Conservation (phyloP, 2,797 vertebrate species). For the Arrhamphus sclerolepis region DNA sequence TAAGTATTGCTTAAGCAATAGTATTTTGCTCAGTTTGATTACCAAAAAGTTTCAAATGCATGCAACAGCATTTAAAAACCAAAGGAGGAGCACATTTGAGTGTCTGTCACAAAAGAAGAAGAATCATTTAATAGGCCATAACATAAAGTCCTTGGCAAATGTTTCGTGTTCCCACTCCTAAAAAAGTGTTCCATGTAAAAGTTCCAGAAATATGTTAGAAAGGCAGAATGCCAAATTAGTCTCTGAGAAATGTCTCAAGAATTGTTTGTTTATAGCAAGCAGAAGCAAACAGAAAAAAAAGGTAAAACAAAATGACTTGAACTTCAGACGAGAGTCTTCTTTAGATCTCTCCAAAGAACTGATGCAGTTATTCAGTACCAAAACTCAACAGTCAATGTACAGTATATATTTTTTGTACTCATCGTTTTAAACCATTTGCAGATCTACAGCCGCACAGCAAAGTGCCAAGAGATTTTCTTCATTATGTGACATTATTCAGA, state of each 20-base stretch:
- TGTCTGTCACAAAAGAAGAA: constrained; percentile 60
- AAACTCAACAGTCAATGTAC: constrained; percentile 57
- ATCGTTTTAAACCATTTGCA: constrained; percentile 50
- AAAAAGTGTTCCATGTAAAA: constrained; percentile 22
- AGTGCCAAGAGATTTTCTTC: constrained; percentile 36
- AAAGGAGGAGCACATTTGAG: constrained; percentile 49
- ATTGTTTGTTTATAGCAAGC: constrained; percentile 43
- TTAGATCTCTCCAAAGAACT: constrained; percentile 24
- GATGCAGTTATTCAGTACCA: constrained; percentile 44
- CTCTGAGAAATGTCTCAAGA: constrained; percentile 42
- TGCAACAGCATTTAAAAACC: constrained; percentile 59
- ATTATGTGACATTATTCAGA: constrained; percentile 53
- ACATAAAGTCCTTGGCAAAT: constrained; percentile 68
- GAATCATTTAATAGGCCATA: constrained; percentile 56
- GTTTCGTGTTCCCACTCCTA: constrained; percentile 40
- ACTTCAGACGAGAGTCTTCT: constrained; percentile 35
- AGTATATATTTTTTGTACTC: constrained; percentile 45
- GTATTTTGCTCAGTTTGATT: constrained; percentile 61
- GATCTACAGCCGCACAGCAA: constrained; percentile 59
- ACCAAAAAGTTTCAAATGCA: constrained; percentile 61
- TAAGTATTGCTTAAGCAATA: constrained; percentile 75
- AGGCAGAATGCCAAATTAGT: constrained; percentile 50
- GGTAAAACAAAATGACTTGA: constrained; percentile 35
- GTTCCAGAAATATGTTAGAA: constrained; percentile 48
- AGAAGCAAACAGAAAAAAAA: constrained; percentile 51